These are phyloP conservation scores for Pteropus rufus DNA, from an alignment of 2,797 vertebrate genomes.

Conservation along the genomic window DNA sequence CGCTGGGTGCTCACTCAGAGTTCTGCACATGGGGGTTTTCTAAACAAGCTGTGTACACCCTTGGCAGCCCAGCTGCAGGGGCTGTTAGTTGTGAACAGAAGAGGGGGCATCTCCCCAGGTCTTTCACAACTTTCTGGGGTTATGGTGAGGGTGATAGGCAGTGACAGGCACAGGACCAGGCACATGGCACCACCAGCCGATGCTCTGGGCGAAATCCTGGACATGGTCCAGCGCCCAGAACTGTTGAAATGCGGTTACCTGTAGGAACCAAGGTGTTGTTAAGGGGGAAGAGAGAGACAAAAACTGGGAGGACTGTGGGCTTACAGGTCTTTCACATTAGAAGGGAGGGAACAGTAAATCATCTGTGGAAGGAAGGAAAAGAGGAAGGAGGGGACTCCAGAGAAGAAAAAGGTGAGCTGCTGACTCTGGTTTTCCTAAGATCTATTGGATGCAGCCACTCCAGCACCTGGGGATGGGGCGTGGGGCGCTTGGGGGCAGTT, in stretches of 20 bases:
- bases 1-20: fast-evolving
- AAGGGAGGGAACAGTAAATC: neutral
- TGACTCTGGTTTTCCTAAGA: neutral
- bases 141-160: neutral
- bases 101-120: fast-evolving
- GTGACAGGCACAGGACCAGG: neutral
- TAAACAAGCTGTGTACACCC: neutral
- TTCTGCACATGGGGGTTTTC: neutral
- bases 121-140: neutral
- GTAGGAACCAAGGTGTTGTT: neutral
- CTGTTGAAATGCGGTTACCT: neutral
- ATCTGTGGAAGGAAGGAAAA: neutral
- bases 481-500: fast-evolving
- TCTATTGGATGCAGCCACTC: neutral
- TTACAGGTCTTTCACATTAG: neutral
- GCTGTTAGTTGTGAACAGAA: neutral
- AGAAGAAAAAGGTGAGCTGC: neutral
- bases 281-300: neutral
- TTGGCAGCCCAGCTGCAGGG: neutral
- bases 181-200: neutral
- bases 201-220: neutral
- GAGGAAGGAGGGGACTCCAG: neutral
- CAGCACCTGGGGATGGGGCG: fast-evolving
- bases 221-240: neutral
- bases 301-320: neutral